A percentile compares a stretch with the other conserved stretches of the same genome.
Evolutionary conservation across 2,888 invertebrate species (phyloP).

Genomic region (Cepaea hortensis): DNA sequence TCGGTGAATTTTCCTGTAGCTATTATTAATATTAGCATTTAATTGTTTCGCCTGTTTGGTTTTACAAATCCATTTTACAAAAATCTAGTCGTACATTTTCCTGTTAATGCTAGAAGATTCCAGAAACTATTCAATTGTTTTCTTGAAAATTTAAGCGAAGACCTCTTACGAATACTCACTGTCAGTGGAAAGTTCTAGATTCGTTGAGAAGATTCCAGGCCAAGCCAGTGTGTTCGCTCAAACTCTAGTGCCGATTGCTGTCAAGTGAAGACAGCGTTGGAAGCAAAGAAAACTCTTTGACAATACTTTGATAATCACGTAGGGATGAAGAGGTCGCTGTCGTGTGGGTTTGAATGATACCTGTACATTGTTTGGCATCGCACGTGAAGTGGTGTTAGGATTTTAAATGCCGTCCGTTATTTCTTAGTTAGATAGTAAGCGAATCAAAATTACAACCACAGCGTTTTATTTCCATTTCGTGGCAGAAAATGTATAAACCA

Average conservation of each 20-base stretch:
- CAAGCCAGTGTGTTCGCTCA: not conserved
- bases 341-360: not conserved
- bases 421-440: not conserved
- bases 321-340: not conserved
- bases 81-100: too few species aligned
- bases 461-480: too few species aligned
- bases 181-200: not conserved
- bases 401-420: not conserved
- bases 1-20: too few species aligned
- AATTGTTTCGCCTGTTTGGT: too few species aligned
- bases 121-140: too few species aligned
- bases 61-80: too few species aligned
- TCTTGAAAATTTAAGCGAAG: not conserved
- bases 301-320: conserved; percentile 5
- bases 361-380: not conserved
- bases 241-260: not conserved
- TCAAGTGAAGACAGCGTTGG: not conserved
- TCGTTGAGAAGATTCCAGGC: not conserved
- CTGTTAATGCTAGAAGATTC: too few species aligned
- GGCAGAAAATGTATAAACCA: too few species aligned
- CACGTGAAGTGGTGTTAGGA: not conserved
- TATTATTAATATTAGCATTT: too few species aligned
- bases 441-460: too few species aligned
- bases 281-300: not conserved
- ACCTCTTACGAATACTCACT: not conserved